Conservation (phyloP, 2,113 vertebrate species). For the Lophius piscatorius region DNA sequence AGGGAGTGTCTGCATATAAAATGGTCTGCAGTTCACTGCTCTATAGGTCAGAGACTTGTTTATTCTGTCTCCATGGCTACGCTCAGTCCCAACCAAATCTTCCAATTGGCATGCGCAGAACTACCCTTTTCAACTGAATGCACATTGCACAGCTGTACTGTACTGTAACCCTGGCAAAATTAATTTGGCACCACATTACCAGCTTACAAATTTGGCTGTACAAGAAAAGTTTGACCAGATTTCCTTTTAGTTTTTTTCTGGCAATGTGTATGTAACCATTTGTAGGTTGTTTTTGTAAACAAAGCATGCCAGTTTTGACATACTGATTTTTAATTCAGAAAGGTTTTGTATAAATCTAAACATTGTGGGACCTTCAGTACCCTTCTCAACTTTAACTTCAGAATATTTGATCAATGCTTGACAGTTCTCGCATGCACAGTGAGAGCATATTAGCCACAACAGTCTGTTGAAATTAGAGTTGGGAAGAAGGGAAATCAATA, state of each 20-base stretch:
- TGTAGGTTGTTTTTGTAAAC: slow-evolving; percentile 81
- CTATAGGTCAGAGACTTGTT: slow-evolving; percentile 99
- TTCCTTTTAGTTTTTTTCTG: slow-evolving; percentile 72
- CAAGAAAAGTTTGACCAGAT: slow-evolving; percentile 73
- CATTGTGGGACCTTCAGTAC: slow-evolving; percentile 71
- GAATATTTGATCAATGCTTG: slow-evolving; percentile 69
- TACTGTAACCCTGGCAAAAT: slow-evolving; percentile 73
- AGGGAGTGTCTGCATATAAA: slow-evolving; percentile 99
- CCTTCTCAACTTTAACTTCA: slow-evolving; percentile 82
- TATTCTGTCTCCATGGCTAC: slow-evolving; percentile 99
- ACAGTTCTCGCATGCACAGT: slow-evolving; percentile 78
- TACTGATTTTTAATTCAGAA: slow-evolving; percentile 71
- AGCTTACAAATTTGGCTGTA: slow-evolving; percentile 78
- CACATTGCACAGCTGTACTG: slow-evolving; percentile 77
- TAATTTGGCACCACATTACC: slow-evolving; percentile 71
- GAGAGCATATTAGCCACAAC: slow-evolving; percentile 68
- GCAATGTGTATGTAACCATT: slow-evolving; percentile 80
- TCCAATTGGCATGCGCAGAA: slow-evolving; percentile 90
- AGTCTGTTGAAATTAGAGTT: slow-evolving; percentile 76
- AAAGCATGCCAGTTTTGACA: slow-evolving; percentile 80
- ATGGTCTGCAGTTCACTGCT: slow-evolving; percentile 99
- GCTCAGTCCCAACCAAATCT: slow-evolving; percentile 93
- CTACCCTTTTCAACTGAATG: slow-evolving; percentile 79
- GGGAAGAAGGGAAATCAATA: slow-evolving; percentile 75
- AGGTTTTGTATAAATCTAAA: slow-evolving; percentile 70